phyloP scores from a whole-genome alignment of 2,888 invertebrate species.

The Timandra comae region DNA sequence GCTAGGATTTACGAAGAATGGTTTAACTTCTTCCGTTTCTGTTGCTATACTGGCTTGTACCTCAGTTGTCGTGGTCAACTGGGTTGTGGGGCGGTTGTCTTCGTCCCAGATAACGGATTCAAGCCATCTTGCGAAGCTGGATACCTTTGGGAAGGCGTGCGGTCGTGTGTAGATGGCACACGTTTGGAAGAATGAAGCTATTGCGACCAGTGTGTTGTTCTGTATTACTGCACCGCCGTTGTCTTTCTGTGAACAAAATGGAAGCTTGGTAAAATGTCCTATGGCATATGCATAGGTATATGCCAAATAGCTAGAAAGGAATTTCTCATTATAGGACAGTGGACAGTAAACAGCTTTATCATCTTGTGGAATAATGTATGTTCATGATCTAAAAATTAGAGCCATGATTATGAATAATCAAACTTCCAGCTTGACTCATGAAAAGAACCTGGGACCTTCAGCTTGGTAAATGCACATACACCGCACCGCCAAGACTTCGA shows the following conservation, averaged over 20 bases:
- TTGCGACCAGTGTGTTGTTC: constrained; percentile 55
- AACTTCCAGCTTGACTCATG: too few species aligned
- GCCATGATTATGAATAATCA: too few species aligned
- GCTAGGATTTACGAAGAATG: constrained; percentile 36
- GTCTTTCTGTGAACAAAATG: constrained; percentile 64
- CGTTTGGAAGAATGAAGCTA: constrained; percentile 51
- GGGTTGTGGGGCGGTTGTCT: constrained; percentile 39
- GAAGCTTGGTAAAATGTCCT: too few species aligned
- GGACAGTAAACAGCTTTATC: too few species aligned
- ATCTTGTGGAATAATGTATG: too few species aligned
- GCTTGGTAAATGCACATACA: too few species aligned
- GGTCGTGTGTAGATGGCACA: constrained; percentile 59
- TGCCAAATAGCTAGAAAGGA: too few species aligned
- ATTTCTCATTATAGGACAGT: too few species aligned
- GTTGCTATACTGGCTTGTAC: constrained; percentile 12
- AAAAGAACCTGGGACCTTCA: too few species aligned
- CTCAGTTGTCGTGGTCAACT: constrained; percentile 11
- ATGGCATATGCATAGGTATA: too few species aligned
- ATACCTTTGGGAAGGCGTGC: constrained; percentile 59
- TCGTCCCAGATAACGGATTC: constrained; percentile 67
- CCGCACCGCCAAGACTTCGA: too few species aligned
- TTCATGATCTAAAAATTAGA: too few species aligned
- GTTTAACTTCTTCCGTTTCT: constrained; percentile 20
- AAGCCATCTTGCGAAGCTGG: constrained; percentile 54
- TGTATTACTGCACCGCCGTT: constrained; percentile 65